Evolutionary conservation across 2,888 invertebrate species (phyloP).

Genomic region (Notodonta ziczac): DNA sequence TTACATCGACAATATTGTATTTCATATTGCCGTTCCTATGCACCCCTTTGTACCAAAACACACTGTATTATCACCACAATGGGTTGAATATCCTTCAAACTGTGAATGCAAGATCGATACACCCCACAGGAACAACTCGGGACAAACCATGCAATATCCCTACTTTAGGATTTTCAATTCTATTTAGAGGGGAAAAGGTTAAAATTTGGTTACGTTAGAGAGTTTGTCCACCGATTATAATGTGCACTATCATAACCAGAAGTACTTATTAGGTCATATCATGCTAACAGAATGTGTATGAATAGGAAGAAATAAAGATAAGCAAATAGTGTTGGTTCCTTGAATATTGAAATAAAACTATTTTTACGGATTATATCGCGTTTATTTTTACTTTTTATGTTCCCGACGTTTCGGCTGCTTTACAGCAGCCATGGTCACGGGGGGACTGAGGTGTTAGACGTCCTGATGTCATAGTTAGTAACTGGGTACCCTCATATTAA

Average conservation of each 20-base stretch:
- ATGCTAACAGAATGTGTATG: conserved; percentile 42
- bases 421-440: too few relatives aligned
- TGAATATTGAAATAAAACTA: too few relatives aligned
- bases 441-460: too few relatives aligned
- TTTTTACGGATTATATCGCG: too few relatives aligned
- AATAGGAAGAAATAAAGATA: conserved; percentile 29
- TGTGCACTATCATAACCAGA: conserved; percentile 60
- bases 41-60: conserved; percentile 32
- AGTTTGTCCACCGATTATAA: conserved; percentile 53
- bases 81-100: conserved; percentile 19
- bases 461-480: too few relatives aligned
- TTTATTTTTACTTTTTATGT: too few relatives aligned
- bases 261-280: conserved; percentile 54
- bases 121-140: conserved; percentile 42
- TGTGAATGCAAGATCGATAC: conserved; percentile 56
- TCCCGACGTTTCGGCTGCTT: too few relatives aligned
- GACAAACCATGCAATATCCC: conserved; percentile 40
- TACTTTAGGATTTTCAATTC: conserved; percentile 31
- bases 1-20: conserved; percentile 83
- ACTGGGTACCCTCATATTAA: too few relatives aligned
- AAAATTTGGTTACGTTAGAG: conserved; percentile 14
- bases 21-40: conserved; percentile 54
- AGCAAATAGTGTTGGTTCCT: not conserved
- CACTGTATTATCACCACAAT: conserved; percentile 9
- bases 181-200: conserved; percentile 22